Evolutionary conservation across 2,113 vertebrate genomes (phyloP).

Genomic region (Callorhinus ursinus): DNA sequence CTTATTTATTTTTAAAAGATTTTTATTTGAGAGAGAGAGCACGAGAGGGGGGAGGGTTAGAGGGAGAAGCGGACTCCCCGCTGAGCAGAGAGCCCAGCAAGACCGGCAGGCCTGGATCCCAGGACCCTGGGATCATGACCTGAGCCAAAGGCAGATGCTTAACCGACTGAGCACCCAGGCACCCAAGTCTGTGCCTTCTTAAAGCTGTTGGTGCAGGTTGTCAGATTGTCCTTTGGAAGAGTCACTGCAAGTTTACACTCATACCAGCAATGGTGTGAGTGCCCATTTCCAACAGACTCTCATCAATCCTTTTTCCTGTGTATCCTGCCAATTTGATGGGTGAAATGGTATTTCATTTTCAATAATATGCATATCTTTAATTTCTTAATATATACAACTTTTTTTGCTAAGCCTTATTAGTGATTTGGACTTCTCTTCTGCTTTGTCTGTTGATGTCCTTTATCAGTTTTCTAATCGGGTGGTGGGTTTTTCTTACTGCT

Average conservation of each 20-base stretch:
- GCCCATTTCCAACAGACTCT: not conserved
- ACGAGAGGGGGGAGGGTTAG: too few species aligned
- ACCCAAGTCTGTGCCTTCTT: too few species aligned
- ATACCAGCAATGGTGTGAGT: not conserved
- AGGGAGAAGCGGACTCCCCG: too few species aligned
- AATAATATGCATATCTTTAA: not conserved
- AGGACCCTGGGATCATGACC: too few species aligned
- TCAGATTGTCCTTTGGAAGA: not conserved
- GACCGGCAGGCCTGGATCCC: too few species aligned
- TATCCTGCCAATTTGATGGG: not conserved
- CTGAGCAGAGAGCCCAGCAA: too few species aligned
- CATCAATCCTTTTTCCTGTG: not conserved
- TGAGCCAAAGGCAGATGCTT: too few species aligned
- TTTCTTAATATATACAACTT: not conserved
- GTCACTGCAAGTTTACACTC: not conserved
- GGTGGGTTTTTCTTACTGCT: not conserved
- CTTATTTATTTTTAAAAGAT: too few species aligned
- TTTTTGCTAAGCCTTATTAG: not conserved
- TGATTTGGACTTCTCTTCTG: not conserved
- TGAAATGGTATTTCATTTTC: not conserved
- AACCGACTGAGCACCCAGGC: too few species aligned
- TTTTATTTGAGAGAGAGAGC: too few species aligned
- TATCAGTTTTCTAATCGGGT: conserved; percentile 2
- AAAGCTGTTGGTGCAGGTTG: not conserved
- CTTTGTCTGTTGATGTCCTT: not conserved